Conservation (phyloP, 2,113 vertebrate genomes). For the Corythoichthys haematopterus region DNA sequence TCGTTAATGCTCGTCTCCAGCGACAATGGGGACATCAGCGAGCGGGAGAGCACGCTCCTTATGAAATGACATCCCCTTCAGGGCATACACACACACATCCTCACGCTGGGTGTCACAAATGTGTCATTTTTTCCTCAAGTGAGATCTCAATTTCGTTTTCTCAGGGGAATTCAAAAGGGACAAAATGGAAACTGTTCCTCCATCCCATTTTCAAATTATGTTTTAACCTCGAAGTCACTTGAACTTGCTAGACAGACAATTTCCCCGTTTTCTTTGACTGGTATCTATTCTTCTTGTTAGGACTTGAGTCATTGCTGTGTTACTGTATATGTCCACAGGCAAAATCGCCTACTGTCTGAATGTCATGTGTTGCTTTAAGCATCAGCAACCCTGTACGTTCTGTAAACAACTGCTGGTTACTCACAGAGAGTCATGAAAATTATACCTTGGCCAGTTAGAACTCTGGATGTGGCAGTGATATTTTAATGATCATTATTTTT, state of each 20-base stretch:
- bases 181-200: slow-evolving; percentile 17
- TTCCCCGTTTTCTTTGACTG: not conserved
- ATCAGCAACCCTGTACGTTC: not conserved
- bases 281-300: not conserved
- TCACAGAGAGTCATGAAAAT: not conserved
- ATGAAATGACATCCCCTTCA: slow-evolving; percentile 46
- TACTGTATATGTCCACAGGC: too few species aligned
- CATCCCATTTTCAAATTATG: not conserved
- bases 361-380: not conserved
- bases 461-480: too few species aligned
- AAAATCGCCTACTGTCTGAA: not conserved
- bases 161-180: slow-evolving; percentile 8
- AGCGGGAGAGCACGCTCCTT: slow-evolving; percentile 30
- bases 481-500: too few species aligned
- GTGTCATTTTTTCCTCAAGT: slow-evolving; percentile 34
- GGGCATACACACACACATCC: slow-evolving; percentile 4
- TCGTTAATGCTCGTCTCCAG: slow-evolving; percentile 38
- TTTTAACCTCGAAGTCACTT: not conserved
- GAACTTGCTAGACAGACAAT: not conserved
- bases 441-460: too few species aligned
- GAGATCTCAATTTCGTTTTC: slow-evolving; percentile 7
- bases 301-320: not conserved
- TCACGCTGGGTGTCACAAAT: slow-evolving; percentile 30
- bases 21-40: slow-evolving; percentile 29
- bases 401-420: not conserved